Evolutionary conservation across 2,113 vertebrate genomes (phyloP).

Genomic region (Chaetops frenatus): DNA sequence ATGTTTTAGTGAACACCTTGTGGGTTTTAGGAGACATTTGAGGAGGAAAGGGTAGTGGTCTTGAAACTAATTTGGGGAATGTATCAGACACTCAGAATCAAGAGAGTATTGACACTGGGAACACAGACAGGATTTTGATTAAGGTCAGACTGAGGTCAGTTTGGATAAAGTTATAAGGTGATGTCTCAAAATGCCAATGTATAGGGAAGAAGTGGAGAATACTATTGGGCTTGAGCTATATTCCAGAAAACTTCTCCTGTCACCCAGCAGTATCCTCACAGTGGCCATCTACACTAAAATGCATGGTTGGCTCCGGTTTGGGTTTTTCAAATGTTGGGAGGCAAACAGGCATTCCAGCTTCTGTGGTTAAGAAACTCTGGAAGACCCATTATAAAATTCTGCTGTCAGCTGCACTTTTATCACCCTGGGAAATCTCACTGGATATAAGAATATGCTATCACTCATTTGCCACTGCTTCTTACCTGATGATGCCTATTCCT

Average conservation of each 20-base stretch:
- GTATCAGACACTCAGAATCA: neutral
- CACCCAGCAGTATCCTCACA: neutral
- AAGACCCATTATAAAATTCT: neutral
- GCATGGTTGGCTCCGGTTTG: neutral
- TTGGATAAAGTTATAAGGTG: neutral
- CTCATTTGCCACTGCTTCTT: neutral
- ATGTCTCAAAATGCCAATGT: neutral
- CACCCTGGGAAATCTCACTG: neutral
- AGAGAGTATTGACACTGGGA: neutral
- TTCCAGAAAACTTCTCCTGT: neutral
- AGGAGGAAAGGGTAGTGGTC: neutral
- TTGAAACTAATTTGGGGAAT: neutral
- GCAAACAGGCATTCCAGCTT: neutral
- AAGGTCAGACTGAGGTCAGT: neutral
- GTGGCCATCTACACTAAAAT: neutral
- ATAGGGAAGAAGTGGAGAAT: neutral
- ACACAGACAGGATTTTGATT: neutral
- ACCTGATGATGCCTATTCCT: neutral
- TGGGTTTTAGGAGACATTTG: neutral
- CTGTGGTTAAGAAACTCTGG: neutral
- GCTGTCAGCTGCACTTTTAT: neutral
- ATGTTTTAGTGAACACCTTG: neutral
- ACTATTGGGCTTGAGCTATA: neutral
- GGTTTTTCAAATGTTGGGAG: neutral
- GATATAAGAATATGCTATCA: neutral